A percentile compares a stretch with the other conserved stretches of the same genome.
These are phyloP conservation scores for Lepidonotus clava DNA, from an alignment of 2,888 invertebrate species.

Conservation along the genomic window DNA sequence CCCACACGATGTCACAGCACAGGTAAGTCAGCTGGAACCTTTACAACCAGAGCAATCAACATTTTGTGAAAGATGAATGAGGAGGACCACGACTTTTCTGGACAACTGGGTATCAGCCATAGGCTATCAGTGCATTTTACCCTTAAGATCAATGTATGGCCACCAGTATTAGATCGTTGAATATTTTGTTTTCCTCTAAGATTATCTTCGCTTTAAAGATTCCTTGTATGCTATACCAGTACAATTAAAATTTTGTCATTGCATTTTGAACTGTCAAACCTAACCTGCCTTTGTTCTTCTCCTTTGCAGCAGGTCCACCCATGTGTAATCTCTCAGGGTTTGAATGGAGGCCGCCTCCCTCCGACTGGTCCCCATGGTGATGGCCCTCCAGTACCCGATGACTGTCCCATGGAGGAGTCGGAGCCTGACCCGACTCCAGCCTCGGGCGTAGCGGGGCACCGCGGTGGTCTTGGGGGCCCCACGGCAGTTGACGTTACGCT, in stretches of 20 bases:
- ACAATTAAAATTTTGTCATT: too few relatives aligned
- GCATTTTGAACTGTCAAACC: too few relatives aligned
- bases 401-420: constrained; percentile 63
- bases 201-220: too few relatives aligned
- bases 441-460: neutral
- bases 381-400: neutral
- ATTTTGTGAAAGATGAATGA: too few relatives aligned
- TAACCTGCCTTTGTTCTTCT: too few relatives aligned
- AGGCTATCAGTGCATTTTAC: too few relatives aligned
- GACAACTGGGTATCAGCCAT: too few relatives aligned
- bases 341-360: constrained; percentile 61
- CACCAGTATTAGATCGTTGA: too few relatives aligned
- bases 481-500: constrained; percentile 62
- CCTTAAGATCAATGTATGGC: too few relatives aligned
- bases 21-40: constrained; percentile 66
- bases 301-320: constrained; percentile 51
- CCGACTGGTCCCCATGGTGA: constrained; percentile 18
- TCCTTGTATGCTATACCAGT: too few relatives aligned
- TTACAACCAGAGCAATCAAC: neutral
- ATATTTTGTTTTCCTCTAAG: too few relatives aligned
- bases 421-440: neutral
- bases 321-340: constrained; percentile 56
- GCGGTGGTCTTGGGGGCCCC: constrained; percentile 32
- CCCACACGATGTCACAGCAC: constrained; percentile 50
- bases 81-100: too few relatives aligned